Percentiles rank a stretch among this genome's conserved stretches.
phyloP scores from a whole-genome alignment of 2,113 vertebrate species.

The Cephalopholis sonnerati region DNA sequence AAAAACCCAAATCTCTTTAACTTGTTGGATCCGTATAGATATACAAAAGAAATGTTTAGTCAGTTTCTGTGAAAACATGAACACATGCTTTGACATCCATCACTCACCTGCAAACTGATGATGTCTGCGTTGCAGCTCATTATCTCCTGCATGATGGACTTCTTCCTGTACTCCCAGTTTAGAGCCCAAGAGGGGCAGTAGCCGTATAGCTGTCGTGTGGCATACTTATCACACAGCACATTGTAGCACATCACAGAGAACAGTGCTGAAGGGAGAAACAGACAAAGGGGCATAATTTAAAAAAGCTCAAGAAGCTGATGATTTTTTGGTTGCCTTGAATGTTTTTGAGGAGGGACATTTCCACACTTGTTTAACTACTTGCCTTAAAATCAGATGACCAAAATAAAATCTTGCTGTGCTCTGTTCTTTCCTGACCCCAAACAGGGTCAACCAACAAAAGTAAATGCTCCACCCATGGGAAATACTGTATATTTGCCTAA shows the following conservation, averaged over 20 bases:
- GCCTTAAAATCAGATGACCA: not conserved
- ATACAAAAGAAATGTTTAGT: not conserved
- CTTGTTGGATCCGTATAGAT: too few relatives aligned
- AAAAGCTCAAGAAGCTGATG: not conserved
- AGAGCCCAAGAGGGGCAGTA: constrained; percentile 98
- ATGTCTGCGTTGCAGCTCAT: constrained; percentile 95
- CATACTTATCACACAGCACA: constrained; percentile 98
- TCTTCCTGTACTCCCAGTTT: constrained; percentile 99
- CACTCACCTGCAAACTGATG: constrained; percentile 96
- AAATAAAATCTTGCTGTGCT: not conserved
- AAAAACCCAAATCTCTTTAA: too few relatives aligned
- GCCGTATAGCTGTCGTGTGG: constrained; percentile 97
- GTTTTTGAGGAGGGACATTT: not conserved
- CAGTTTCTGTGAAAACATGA: not conserved
- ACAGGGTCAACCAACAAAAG: not conserved
- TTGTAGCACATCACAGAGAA: constrained; percentile 99
- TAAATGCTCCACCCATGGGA: not conserved
- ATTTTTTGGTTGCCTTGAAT: not conserved
- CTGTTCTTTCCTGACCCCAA: too few relatives aligned
- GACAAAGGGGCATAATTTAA: not conserved
- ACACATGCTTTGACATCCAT: not conserved
- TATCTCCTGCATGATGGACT: constrained; percentile 99
- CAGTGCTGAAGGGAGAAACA: constrained; percentile 85
- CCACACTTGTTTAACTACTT: not conserved
- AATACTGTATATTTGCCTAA: not conserved